These are phyloP conservation scores for Doryteuthis pealeii DNA, from an alignment of 1,140 invertebrate genomes.

Conservation along the genomic window DNA sequence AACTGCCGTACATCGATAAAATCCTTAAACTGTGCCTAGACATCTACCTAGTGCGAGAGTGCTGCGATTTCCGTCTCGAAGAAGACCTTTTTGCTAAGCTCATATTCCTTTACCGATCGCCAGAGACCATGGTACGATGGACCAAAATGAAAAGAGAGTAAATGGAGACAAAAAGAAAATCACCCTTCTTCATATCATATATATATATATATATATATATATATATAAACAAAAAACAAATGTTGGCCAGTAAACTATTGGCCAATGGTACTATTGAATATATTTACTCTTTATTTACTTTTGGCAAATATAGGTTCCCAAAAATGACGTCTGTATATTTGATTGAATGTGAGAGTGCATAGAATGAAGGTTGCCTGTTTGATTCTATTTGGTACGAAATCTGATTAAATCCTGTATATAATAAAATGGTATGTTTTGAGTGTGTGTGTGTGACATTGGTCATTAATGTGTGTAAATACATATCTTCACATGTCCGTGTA, in stretches of 20 bases:
- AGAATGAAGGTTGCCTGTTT: too few relatives aligned
- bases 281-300: conserved; percentile 6
- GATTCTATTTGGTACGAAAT: too few relatives aligned
- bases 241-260: conserved; percentile 13
- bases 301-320: conserved; percentile 17
- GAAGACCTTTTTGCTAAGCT: conserved; percentile 98
- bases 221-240: background rate
- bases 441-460: too few relatives aligned
- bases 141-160: conserved; percentile 53
- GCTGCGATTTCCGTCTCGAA: conserved; percentile 90
- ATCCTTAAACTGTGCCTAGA: conserved; percentile 88
- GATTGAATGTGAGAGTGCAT: too few relatives aligned
- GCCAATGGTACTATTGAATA: background rate
- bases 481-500: too few relatives aligned
- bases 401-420: too few relatives aligned
- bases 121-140: conserved; percentile 96
- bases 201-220: background rate
- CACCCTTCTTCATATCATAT: background rate
- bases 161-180: background rate
- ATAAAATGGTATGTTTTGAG: too few relatives aligned
- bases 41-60: conserved; percentile 95
- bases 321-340: conserved; percentile 22
- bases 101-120: conserved; percentile 96
- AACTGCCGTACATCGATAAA: conserved; percentile 91
- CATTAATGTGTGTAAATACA: too few relatives aligned